Percentiles rank a stretch among this genome's conserved stretches.
Evolutionary conservation across 2,888 invertebrate species (phyloP).

Genomic region (Hyppa rectilinea): DNA sequence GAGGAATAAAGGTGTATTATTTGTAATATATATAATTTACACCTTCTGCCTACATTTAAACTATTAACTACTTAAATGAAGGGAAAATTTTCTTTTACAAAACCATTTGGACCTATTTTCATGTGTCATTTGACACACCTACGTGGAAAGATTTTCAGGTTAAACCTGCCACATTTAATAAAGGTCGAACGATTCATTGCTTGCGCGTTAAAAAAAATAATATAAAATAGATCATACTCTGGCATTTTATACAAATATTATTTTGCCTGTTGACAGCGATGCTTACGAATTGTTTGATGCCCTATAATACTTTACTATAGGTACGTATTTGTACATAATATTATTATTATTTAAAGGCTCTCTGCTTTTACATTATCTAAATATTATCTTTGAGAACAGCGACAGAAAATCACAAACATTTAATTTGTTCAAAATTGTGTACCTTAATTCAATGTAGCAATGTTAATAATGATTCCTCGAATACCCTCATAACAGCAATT

Average conservation of each 20-base stretch:
- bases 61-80: background rate
- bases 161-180: background rate
- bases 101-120: background rate
- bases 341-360: background rate
- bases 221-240: background rate
- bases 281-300: background rate
- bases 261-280: background rate
- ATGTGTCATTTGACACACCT: background rate
- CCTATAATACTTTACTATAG: too few relatives aligned
- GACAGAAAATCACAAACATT: background rate
- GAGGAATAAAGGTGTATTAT: background rate
- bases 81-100: too few relatives aligned
- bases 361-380: background rate
- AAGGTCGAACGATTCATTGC: background rate
- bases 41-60: too few relatives aligned
- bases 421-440: background rate
- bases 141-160: background rate
- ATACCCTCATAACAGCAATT: slow-evolving; percentile 8
- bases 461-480: slow-evolving; percentile 8
- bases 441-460: background rate
- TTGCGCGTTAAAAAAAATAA: background rate
- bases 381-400: background rate
- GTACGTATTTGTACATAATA: too few relatives aligned
- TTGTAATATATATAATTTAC: too few relatives aligned
- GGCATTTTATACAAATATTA: background rate